Evolutionary conservation across 2,888 invertebrate genomes (phyloP).

Genomic region (Colostygia pectinataria): DNA sequence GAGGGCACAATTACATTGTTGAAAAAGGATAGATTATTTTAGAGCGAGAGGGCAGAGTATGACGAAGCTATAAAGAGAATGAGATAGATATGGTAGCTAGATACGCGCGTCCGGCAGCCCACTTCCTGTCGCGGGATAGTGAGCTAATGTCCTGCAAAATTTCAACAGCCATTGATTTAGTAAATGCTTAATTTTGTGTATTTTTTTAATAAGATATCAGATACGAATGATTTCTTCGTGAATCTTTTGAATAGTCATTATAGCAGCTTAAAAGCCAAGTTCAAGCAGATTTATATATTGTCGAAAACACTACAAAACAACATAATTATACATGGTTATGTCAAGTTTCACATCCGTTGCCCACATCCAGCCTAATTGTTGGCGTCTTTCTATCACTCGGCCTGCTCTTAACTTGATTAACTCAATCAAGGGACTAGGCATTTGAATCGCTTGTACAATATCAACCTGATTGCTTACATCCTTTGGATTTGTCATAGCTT

Average conservation of each 20-base stretch:
- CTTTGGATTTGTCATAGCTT: conserved; percentile 22
- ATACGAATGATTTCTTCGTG: too few species aligned
- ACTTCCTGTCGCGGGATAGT: conserved; percentile 64
- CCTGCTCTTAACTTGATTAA: conserved; percentile 54
- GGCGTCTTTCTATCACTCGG: conserved; percentile 45
- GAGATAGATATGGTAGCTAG: conserved; percentile 76
- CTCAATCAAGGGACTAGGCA: conserved; percentile 42
- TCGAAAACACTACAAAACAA: conserved; percentile 3
- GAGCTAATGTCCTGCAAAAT: conserved; percentile 49
- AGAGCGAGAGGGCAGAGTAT: conserved; percentile 59
- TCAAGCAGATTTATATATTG: too few species aligned
- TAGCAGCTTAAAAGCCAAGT: too few species aligned
- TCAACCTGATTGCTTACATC: conserved; percentile 37
- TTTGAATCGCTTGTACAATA: conserved; percentile 36
- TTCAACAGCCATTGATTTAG: conserved; percentile 33
- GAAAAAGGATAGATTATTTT: conserved; percentile 52
- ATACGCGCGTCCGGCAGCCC: conserved; percentile 73
- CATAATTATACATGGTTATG: conserved; percentile 29
- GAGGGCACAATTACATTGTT: conserved; percentile 48
- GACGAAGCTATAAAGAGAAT: conserved; percentile 64
- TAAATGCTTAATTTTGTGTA: conserved; percentile 18
- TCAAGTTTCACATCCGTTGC: conserved; percentile 46
- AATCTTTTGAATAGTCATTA: too few species aligned
- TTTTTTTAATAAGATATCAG: background rate
- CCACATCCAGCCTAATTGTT: conserved; percentile 52